Base-by-base conservation (phyloP, 2,797 vertebrate species). In the Yasuhikotakia modesta region DNA sequence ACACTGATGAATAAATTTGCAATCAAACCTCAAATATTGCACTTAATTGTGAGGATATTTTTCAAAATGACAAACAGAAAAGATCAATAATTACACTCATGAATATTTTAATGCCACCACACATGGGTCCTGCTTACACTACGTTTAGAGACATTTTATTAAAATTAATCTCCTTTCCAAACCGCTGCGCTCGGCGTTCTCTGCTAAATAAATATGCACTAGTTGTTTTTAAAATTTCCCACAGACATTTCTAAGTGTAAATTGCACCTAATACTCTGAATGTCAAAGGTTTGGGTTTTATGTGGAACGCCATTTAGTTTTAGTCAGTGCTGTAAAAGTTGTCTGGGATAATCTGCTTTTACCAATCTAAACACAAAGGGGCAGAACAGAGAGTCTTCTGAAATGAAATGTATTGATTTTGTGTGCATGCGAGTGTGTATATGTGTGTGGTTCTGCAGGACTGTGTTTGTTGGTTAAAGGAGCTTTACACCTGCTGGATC, bases 371-470 rank as follows among this genome's bases (percentile, higher is more conserved):
- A 63, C 22, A 69, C 11, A 57, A 46, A 45, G 63, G 1, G 57
- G 30, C 19, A 68, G 55, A 43, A 22, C 61, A 68, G 24, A 72
- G 53, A 73, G 24, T 66, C 74, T 71, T 84, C 66, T 82, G 64
- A 72, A 81, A 85, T 79, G 24, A 81, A 82, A 82, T 55, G 27
- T 70, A 82, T 78, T 60, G 70, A 78, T 75, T 78, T n/a, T 61
- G 19, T 78, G 43, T 53, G 73, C 11, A 39, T 39, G 35, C 11
- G 35, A 39, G 35, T 39, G 35, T 10, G 21, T 46, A 24, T 58
- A 22, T 72, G 39, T 24, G 21, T 73, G 63, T 69, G 79, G 53
- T 50, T 77, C 70, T 52, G 60, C 32, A 68, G 24, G 22, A 21
- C 10, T 21, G 2, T 30, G 27, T 39, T 30, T 30, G 27, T 24